Evolutionary conservation across 2,797 vertebrate genomes (phyloP), one percentile per base, ranked within the genome.

Genomic region (Lutjanus campechanus): DNA sequence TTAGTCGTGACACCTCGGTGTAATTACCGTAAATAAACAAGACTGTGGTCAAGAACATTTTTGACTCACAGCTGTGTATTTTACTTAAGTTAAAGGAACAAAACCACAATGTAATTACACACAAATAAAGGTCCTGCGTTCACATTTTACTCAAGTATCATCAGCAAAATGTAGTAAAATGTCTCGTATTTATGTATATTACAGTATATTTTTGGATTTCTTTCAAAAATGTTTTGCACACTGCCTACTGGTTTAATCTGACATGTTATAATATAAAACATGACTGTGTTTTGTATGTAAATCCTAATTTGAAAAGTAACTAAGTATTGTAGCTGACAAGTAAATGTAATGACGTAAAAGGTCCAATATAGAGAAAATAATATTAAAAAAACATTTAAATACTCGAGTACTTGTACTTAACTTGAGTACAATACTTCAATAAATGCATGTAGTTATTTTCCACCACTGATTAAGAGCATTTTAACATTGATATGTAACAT

Each of bases 11-110:
- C 12, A 19, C 43, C 47, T 77, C 16, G 16, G 17, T 50, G 63
- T 83, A 71, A 78, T 85, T 66, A 61, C 73, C 56, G 50, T 53
- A 66, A 85, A 88, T n/a, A 76, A 59, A 40, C 53, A 20, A 20
- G 10, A 43, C 9, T 7, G 0, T 1, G 65, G 46, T 0, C 13
- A 22, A 22, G 50, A 51, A 25, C 11, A 3, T 17, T 41, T 69
- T 1, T n/a, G 29, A 54, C 53, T 46, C 7, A 2, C 20, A 50
- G 29, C 47, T 10, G 12, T 17, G 0, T 36, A 36, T 55, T 44
- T 0, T 29, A 19, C 8, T 36, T 29, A 1, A 12, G 2, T 12
- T 13, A 25, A 56, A 8, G 1, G 6, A 58, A 41, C 22, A 7
- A 55, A 64, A 2, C 7, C 0, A 16, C 0, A n/a, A 5, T 36